These are phyloP conservation scores for Leptocoma aspasia DNA, from an alignment of 2,113 vertebrate species.

Conservation along the genomic window DNA sequence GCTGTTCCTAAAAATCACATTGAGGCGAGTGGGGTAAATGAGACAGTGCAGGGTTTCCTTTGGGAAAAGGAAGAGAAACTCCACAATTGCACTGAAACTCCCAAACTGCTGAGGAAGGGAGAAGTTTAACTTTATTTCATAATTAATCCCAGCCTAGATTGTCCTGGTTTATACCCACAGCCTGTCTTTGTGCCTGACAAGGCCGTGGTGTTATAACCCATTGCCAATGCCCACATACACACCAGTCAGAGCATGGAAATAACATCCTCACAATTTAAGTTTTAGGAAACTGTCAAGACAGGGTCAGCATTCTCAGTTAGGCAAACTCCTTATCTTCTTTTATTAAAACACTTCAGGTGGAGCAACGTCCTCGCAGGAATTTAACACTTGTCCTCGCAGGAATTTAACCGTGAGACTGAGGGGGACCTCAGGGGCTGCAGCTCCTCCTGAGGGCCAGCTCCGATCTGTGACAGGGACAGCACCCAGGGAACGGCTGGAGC, in stretches of 20 bases:
- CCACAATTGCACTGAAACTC: fast-evolving
- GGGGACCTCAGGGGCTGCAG: not conserved
- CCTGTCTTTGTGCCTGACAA: not conserved
- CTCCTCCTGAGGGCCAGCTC: not conserved
- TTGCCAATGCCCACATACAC: fast-evolving
- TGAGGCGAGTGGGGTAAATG: not conserved
- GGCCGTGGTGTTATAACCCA: not conserved
- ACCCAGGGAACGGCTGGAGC: not conserved
- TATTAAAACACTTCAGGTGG: not conserved
- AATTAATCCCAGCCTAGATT: not conserved
- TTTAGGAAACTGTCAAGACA: not conserved
- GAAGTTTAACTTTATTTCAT: not conserved
- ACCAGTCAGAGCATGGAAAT: fast-evolving
- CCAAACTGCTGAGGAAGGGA: not conserved
- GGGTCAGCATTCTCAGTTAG: fast-evolving
- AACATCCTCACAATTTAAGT: not conserved
- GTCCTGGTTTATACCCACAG: not conserved
- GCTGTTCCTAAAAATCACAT: not conserved
- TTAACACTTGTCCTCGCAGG: not conserved
- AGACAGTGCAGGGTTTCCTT: not conserved
- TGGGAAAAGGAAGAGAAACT: not conserved
- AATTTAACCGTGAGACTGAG: not conserved
- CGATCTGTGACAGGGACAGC: not conserved
- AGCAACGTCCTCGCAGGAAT: not conserved
- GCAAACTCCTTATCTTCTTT: not conserved